Conservation (phyloP, 2,113 vertebrate genomes). For the Prionailurus bengalensis region DNA sequence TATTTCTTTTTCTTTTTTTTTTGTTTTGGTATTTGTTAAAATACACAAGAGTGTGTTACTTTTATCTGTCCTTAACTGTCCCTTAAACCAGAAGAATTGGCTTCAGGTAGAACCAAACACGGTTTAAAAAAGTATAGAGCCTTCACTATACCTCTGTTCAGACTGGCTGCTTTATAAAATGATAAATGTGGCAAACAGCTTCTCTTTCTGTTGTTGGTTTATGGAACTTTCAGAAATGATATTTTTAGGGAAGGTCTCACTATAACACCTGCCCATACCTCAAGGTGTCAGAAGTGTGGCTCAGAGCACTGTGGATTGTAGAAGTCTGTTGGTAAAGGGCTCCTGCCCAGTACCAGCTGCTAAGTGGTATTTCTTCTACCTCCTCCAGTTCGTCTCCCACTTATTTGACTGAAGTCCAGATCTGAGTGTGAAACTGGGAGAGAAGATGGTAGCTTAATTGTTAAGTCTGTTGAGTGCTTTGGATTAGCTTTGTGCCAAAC, state of each 20-base stretch:
- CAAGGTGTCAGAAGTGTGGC: neutral
- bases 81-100: neutral
- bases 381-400: neutral
- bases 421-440: neutral
- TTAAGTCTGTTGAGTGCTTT: neutral
- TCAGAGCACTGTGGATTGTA: neutral
- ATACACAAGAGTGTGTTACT: neutral
- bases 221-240: neutral
- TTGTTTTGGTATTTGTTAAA: neutral
- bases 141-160: neutral
- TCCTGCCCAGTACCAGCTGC: neutral
- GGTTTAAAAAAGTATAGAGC: neutral
- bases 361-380: neutral
- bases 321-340: neutral
- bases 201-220: neutral
- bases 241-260: neutral
- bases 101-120: neutral
- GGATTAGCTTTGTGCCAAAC: neutral
- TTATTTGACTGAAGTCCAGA: neutral
- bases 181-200: neutral
- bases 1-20: no score
- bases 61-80: neutral
- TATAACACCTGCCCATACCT: neutral
- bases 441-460: neutral
- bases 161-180: neutral